Base-by-base conservation (phyloP, 2,113 vertebrate species). In the Erpornis zantholeuca region DNA sequence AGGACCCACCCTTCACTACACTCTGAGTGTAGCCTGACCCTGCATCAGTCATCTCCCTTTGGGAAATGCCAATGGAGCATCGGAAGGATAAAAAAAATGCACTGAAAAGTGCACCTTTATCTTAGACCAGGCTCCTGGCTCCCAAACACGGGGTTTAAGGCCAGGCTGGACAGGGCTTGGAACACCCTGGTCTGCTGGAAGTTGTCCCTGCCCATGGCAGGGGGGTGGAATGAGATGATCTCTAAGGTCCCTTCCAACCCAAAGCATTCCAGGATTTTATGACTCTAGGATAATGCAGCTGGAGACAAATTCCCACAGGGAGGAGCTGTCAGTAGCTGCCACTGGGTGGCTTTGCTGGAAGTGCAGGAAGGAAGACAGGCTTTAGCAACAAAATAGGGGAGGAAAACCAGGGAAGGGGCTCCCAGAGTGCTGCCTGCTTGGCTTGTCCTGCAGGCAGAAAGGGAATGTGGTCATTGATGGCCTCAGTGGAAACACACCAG, bases 401-500 rank as follows among this genome's bases (percentile, higher is more conserved):
- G 52, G 57, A 40, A 59, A 36, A 31, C 2, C 8, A 1, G 16
- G 33, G 53, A 65, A 44, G 24, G 27, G 40, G 22, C 35, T 56
- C 12, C 11, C 44, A 23, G 42, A 1, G 3, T 27, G n/a, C 45
- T 45, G 20, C 19, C 11, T 4, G n/a, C 59, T 53, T 31, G 19
- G 10, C 33, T 77, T n/a, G n/a, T 13, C 45, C 61, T 12, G 0
- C 3, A 18, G 57, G 38, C 6, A 9, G 57, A 82, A 29, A 59
- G 47, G 42, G 49, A 66, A 63, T 57, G 11, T 0, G 0, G 25
- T 27, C 50, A 56, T 86, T 81, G n/a, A 36, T 13, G 14, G 49
- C 33, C 44, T 49, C 25, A 38, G 2, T 21, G 33, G 47, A 29
- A 75, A 52, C 36, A 29, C 10, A 1, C 1, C 2, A 0, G 1